Evolutionary conservation across 1,140 invertebrate species (phyloP).

Genomic region (Drosophila novamexicana): DNA sequence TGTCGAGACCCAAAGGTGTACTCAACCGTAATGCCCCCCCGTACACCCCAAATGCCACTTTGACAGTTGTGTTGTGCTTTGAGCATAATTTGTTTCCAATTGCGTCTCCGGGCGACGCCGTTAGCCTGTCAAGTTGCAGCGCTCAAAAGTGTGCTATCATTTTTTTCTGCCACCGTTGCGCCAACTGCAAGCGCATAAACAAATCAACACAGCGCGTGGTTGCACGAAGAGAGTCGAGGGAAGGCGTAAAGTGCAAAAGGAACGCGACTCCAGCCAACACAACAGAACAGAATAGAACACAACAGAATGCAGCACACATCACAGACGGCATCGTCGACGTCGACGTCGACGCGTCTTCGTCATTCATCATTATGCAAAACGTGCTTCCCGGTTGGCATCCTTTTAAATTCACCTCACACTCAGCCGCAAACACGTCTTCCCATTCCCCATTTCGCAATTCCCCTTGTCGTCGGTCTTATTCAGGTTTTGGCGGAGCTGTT

Average conservation of each 20-base stretch:
- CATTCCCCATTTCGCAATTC: background rate
- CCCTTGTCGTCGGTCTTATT: constrained; percentile 20
- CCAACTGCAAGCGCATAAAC: constrained; percentile 60
- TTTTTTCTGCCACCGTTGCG: constrained; percentile 36
- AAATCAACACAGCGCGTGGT: constrained; percentile 52
- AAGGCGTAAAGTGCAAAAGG: constrained; percentile 7
- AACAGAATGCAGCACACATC: constrained; percentile 42
- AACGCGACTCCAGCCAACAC: constrained; percentile 38
- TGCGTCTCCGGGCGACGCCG: constrained; percentile 55
- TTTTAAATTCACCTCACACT: constrained; percentile 49
- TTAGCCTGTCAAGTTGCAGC: constrained; percentile 40
- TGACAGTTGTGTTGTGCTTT: constrained; percentile 63
- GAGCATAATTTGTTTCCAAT: constrained; percentile 82
- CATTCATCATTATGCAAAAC: constrained; percentile 83
- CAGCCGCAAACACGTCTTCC: constrained; percentile 17
- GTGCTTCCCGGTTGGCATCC: constrained; percentile 68
- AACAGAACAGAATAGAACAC: constrained; percentile 30
- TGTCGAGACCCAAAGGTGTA: constrained; percentile 30
- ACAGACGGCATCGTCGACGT: constrained; percentile 55
- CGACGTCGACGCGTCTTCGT: constrained; percentile 63
- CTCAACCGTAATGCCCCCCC: constrained; percentile 1
- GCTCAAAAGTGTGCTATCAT: constrained; percentile 48
- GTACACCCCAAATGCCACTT: constrained; percentile 31
- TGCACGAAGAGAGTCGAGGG: background rate
- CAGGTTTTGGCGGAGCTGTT: constrained; percentile 1